phyloP scores from a whole-genome alignment of 2,797 vertebrate genomes.

The Lemur catta region DNA sequence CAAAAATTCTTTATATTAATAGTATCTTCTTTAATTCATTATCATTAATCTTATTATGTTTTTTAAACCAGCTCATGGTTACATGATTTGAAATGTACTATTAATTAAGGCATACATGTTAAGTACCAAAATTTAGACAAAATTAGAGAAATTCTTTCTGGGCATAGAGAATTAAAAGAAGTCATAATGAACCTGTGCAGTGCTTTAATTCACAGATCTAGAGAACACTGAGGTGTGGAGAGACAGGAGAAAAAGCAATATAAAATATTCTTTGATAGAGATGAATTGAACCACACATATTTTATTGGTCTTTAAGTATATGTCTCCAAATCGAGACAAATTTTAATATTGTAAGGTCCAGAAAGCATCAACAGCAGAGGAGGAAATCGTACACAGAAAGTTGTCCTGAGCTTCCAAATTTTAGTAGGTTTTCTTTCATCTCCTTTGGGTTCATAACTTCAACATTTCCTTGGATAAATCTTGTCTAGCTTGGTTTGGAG shows the following conservation, averaged over 20 bases:
- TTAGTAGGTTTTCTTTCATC: not conserved
- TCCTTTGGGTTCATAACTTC: not conserved
- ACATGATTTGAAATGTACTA: not conserved
- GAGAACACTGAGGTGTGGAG: not conserved
- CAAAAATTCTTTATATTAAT: not conserved
- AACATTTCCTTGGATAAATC: not conserved
- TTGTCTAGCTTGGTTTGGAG: not conserved
- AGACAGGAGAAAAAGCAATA: not conserved
- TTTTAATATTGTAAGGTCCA: not conserved
- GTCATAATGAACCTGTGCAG: not conserved
- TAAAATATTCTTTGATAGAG: not conserved
- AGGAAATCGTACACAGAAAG: not conserved
- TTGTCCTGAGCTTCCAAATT: not conserved
- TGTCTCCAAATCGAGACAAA: not conserved
- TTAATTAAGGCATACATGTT: not conserved
- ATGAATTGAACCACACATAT: not conserved
- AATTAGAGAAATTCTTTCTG: not conserved
- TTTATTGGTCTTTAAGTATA: not conserved
- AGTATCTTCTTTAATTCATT: not conserved
- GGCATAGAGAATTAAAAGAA: not conserved
- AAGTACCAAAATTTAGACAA: not conserved
- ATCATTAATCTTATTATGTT: not conserved
- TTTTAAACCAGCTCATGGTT: not conserved
- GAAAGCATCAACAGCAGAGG: not conserved
- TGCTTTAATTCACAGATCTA: not conserved